Evolutionary conservation across 2,113 vertebrate genomes (phyloP).

Genomic region (Thamnaconus septentrionalis): DNA sequence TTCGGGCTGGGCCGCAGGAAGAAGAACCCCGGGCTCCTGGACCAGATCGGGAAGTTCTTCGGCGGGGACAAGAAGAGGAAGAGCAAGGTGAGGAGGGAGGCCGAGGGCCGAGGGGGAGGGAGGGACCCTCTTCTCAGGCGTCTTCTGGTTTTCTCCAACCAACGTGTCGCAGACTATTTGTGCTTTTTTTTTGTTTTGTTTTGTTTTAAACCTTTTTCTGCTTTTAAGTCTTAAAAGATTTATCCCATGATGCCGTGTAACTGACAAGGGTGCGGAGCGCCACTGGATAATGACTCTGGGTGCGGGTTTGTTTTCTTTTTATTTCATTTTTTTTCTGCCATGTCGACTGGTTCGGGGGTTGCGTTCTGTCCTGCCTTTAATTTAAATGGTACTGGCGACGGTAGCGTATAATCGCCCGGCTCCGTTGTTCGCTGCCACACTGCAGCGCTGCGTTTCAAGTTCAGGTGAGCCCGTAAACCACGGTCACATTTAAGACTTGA

Average conservation of each 20-base stretch:
- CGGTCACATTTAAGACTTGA: neutral
- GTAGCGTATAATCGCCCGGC: constrained; percentile 13
- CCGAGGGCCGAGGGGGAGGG: constrained; percentile 28
- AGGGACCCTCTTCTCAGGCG: constrained; percentile 20
- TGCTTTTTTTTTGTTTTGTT: neutral
- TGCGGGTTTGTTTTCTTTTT: constrained; percentile 33
- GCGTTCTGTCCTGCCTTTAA: neutral
- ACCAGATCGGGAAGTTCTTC: constrained; percentile 97
- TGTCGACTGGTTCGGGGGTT: too few species aligned
- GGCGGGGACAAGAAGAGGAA: constrained; percentile 93
- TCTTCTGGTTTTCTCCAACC: constrained; percentile 22
- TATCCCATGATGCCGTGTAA: constrained; percentile 19
- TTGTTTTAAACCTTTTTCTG: constrained; percentile 22
- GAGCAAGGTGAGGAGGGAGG: constrained; percentile 93
- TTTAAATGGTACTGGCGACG: constrained; percentile 56
- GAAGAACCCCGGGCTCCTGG: constrained; percentile 91
- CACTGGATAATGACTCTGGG: constrained; percentile 47
- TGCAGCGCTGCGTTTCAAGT: too few species aligned
- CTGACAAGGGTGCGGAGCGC: constrained; percentile 3
- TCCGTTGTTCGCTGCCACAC: too few species aligned
- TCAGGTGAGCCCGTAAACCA: too few species aligned
- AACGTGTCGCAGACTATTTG: too few species aligned
- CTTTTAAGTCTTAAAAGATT: constrained; percentile 36
- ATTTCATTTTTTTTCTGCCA: constrained; percentile 13
- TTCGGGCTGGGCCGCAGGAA: constrained; percentile 82